These are phyloP conservation scores for Anarsia innoxiella DNA, from an alignment of 2,888 invertebrate genomes.

Conservation along the genomic window DNA sequence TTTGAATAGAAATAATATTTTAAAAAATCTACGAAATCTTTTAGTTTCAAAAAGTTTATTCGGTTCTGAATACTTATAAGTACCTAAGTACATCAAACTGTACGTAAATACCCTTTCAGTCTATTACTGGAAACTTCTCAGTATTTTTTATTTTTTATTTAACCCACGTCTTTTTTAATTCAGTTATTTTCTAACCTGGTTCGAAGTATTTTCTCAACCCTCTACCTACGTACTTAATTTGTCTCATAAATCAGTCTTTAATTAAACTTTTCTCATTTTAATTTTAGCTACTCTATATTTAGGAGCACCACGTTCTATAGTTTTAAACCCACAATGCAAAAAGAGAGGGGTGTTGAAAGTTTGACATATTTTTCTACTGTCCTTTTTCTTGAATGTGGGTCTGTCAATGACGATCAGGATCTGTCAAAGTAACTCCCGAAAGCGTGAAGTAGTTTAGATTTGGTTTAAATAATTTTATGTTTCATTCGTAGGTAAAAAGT, in stretches of 20 bases:
- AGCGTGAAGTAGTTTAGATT: no score
- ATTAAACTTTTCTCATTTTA: constrained; percentile 9
- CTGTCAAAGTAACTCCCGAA: neutral
- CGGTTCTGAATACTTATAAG: neutral
- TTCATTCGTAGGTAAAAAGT: no score
- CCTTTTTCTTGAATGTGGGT: no score
- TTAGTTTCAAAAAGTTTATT: no score
- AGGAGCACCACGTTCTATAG: neutral
- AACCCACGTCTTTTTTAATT: neutral
- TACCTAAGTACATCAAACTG: neutral
- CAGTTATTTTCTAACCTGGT: neutral
- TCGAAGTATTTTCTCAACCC: no score
- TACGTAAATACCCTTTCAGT: neutral
- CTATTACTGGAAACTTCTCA: neutral
- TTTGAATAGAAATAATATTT: no score
- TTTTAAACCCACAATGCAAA: neutral
- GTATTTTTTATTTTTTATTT: neutral
- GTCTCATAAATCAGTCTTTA: constrained; percentile 13
- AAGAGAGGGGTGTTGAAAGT: no score
- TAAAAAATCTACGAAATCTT: no score
- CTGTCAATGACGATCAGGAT: neutral
- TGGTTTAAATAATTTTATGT: no score
- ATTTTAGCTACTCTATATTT: neutral
- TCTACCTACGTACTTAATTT: constrained; percentile 5
- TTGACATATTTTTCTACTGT: no score